These are phyloP conservation scores for Semicossyphus pulcher DNA, from an alignment of 2,113 vertebrate species.

Conservation along the genomic window DNA sequence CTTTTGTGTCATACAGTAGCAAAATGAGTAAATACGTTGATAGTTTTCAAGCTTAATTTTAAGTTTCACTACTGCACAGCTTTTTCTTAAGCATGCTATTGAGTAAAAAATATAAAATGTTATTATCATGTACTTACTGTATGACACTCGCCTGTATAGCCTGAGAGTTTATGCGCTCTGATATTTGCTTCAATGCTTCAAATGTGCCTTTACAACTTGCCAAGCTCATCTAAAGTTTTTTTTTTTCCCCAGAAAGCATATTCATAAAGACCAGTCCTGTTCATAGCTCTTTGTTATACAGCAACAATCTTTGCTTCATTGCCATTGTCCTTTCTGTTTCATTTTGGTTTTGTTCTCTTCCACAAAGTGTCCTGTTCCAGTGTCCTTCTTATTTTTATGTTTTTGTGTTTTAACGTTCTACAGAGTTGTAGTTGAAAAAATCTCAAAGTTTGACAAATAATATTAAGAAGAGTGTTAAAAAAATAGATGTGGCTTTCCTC, in stretches of 20 bases:
- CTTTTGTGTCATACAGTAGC: not conserved
- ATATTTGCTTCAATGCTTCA: not conserved
- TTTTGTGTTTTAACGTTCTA: slow-evolving; percentile 16
- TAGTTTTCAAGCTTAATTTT: no score
- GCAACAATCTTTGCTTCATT: slow-evolving; percentile 20
- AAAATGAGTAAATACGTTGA: not conserved
- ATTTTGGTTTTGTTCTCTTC: slow-evolving; percentile 11
- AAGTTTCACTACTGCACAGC: not conserved
- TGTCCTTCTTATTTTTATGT: slow-evolving; percentile 15
- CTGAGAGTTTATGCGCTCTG: not conserved
- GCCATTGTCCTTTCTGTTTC: slow-evolving; percentile 22
- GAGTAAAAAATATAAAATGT: not conserved
- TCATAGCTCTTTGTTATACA: not conserved
- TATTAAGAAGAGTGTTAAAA: slow-evolving; percentile 14
- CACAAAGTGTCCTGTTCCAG: not conserved
- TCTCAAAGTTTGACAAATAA: not conserved
- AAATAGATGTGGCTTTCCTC: slow-evolving; percentile 1
- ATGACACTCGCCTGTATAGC: not conserved
- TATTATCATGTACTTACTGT: not conserved
- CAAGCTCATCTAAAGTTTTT: not conserved
- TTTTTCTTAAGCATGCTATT: not conserved
- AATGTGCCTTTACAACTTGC: not conserved
- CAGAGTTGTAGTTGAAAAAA: not conserved
- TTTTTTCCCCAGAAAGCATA: not conserved
- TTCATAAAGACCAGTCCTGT: not conserved